phyloP scores from a whole-genome alignment of 2,888 invertebrate species.

The Lepetodrilus schrolli region DNA sequence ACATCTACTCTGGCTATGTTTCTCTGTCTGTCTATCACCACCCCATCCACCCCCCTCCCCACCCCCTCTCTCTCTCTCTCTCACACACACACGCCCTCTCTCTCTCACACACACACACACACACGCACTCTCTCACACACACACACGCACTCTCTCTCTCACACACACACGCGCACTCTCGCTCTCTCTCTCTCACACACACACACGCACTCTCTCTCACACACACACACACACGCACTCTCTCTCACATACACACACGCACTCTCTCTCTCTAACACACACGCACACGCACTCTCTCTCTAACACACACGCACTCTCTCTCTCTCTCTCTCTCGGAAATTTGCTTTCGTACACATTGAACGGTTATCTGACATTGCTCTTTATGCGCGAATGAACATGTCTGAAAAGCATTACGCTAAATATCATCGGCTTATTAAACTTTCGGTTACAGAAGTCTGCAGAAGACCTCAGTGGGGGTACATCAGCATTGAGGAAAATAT shows the following conservation, averaged over 20 bases:
- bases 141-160: background rate
- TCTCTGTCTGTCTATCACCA: no score
- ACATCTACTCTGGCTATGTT: no score
- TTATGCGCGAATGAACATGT: background rate
- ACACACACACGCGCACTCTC: background rate
- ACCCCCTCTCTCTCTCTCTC: conserved; percentile 37
- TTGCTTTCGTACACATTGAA: background rate
- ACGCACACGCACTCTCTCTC: background rate
- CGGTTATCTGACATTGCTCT: background rate
- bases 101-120: background rate
- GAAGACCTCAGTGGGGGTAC: no score
- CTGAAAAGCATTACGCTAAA: no score
- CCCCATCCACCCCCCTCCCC: no score
- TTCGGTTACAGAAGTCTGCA: no score
- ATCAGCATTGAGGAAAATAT: no score
- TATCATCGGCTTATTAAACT: no score
- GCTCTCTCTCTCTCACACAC: conserved; percentile 12
- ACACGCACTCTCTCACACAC: conserved; percentile 7
- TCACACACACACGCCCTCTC: conserved; percentile 30
- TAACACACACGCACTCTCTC: background rate
- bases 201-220: conserved; percentile 15
- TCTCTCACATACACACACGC: background rate
- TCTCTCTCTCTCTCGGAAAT: background rate
- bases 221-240: conserved; percentile 13
- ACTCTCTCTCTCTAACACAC: background rate